phyloP scores from a whole-genome alignment of 2,113 vertebrate genomes.

The Seriola rivoliana region DNA sequence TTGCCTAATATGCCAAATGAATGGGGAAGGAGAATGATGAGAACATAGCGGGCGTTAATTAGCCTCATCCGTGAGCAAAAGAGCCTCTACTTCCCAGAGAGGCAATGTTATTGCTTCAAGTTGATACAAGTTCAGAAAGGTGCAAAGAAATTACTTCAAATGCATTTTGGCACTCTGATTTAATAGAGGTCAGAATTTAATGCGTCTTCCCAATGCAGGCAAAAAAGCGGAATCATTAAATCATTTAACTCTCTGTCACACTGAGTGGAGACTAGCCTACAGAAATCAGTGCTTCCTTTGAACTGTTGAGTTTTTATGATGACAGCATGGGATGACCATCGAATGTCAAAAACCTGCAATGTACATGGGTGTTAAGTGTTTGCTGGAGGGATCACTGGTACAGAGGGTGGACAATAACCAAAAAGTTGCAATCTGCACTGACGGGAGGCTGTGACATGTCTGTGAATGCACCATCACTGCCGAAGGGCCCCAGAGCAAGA shows the following conservation, averaged over 20 bases:
- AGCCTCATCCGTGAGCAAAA: constrained; percentile 48
- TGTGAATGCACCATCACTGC: background rate
- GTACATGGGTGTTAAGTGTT: background rate
- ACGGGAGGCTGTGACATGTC: background rate
- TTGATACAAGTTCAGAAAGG: constrained; percentile 45
- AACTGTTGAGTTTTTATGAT: constrained; percentile 9
- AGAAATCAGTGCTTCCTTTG: constrained; percentile 2
- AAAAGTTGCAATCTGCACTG: background rate
- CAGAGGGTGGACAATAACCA: background rate
- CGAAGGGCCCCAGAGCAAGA: constrained; percentile 5
- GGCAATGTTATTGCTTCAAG: constrained; percentile 46
- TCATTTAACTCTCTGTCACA: constrained; percentile 51
- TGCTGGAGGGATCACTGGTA: background rate
- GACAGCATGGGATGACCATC: background rate
- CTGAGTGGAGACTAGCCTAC: background rate
- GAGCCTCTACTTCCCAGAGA: constrained; percentile 34
- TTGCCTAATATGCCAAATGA: constrained; percentile 67
- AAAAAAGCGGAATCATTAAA: constrained; percentile 24
- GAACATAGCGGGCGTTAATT: constrained; percentile 62
- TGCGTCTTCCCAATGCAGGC: constrained; percentile 23
- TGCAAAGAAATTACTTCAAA: constrained; percentile 62
- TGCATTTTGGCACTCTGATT: constrained; percentile 40
- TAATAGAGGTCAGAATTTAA: constrained; percentile 56
- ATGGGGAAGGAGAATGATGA: constrained; percentile 52
- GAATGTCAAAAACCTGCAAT: constrained; percentile 4